Conservation (phyloP, 1,140 invertebrate genomes). For the Drosophila sp. region DNA sequence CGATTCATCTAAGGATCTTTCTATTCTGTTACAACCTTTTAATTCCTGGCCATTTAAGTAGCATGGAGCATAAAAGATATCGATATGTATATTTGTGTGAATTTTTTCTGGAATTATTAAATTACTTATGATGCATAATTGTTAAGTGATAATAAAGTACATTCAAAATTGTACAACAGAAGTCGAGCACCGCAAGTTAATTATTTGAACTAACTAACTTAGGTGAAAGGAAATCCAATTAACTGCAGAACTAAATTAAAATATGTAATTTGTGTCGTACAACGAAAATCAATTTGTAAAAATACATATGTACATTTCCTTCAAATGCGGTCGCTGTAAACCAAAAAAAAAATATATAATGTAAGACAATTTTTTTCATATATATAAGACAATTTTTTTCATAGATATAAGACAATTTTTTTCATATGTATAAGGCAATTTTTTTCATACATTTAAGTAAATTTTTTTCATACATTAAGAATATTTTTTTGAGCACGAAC, state of each 20-base stretch:
- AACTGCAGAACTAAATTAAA: not conserved
- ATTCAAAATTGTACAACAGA: slow-evolving; percentile 6
- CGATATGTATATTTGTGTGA: too few species aligned
- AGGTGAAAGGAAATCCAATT: slow-evolving; percentile 37
- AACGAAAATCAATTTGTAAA: slow-evolving; percentile 43
- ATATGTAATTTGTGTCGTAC: slow-evolving; percentile 34
- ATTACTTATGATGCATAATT: slow-evolving; percentile 11
- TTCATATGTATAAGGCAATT: slow-evolving; percentile 36
- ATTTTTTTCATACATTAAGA: slow-evolving; percentile 52
- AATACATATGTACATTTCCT: slow-evolving; percentile 28
- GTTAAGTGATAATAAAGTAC: slow-evolving; percentile 18
- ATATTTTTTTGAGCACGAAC: slow-evolving; percentile 74
- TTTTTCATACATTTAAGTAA: slow-evolving; percentile 36
- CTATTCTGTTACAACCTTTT: too few species aligned
- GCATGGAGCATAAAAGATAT: not conserved
- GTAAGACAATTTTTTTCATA: slow-evolving; percentile 50
- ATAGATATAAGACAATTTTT: slow-evolving; percentile 51
- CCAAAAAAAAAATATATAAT: slow-evolving; percentile 24
- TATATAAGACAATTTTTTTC: slow-evolving; percentile 37
- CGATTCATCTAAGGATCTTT: too few species aligned
- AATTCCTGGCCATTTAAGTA: too few species aligned
- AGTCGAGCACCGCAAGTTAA: slow-evolving; percentile 27
- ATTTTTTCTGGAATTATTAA: too few species aligned
- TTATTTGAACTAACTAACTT: slow-evolving; percentile 7
- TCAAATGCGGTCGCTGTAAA: slow-evolving; percentile 45